A percentile compares a stretch with the other conserved stretches of the same genome.
Conservation (phyloP, 2,888 invertebrate species). For the Eledona agricola region DNA sequence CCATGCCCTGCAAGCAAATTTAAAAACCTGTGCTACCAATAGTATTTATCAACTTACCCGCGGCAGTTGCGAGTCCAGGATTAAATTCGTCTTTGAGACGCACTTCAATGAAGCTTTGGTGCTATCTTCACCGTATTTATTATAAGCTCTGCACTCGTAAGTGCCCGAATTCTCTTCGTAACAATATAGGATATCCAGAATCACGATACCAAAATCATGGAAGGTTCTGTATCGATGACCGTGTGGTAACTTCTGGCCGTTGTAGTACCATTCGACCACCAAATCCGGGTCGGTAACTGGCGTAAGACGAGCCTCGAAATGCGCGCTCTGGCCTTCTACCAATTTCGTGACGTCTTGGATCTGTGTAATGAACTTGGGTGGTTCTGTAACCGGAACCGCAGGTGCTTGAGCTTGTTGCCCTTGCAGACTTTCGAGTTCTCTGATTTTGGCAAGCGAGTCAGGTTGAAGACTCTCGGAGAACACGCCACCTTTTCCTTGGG, state of each 20-base stretch:
- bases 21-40: slow-evolving; percentile 23
- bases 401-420: slow-evolving; percentile 73
- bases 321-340: slow-evolving; percentile 94
- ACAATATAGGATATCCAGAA: slow-evolving; percentile 93
- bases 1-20: slow-evolving; percentile 76
- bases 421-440: slow-evolving; percentile 81
- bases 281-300: slow-evolving; percentile 96
- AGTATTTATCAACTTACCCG: slow-evolving; percentile 67
- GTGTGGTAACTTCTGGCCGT: slow-evolving; percentile 89
- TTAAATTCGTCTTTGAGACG: slow-evolving; percentile 86
- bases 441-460: slow-evolving; percentile 86
- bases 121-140: slow-evolving; percentile 88
- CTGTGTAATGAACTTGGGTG: slow-evolving; percentile 90
- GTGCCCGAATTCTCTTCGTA: slow-evolving; percentile 96
- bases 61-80: slow-evolving; percentile 92
- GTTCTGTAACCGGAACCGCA: slow-evolving; percentile 75
- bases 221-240: slow-evolving; percentile 97
- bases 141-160: slow-evolving; percentile 92
- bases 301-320: slow-evolving; percentile 90
- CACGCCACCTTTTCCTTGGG: slow-evolving; percentile 85
- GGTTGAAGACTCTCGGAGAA: slow-evolving; percentile 91
- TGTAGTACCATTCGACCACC: slow-evolving; percentile 94
- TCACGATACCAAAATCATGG: slow-evolving; percentile 97
- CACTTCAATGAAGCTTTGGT: slow-evolving; percentile 88
- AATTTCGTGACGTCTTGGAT: slow-evolving; percentile 84